A percentile compares a stretch with the other conserved stretches of the same genome.
These are phyloP conservation scores for Hirtodrosophila histrioides DNA, from an alignment of 2,888 invertebrate genomes.

Conservation along the genomic window DNA sequence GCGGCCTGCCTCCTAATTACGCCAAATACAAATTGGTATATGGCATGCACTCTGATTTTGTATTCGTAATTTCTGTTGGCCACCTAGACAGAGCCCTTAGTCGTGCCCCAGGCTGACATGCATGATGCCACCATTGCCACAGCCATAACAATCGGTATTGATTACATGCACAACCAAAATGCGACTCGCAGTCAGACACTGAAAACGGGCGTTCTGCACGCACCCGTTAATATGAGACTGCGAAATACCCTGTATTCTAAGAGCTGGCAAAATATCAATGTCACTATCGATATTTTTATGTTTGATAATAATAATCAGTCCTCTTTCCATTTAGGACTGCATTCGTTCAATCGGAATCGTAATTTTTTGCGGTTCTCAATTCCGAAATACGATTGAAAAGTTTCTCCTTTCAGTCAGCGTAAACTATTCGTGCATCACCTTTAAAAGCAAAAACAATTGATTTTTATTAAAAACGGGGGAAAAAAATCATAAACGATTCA, in stretches of 20 bases:
- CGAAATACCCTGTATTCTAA: constrained; percentile 7
- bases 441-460: too few relatives aligned
- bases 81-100: constrained; percentile 18
- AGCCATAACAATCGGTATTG: constrained; percentile 71
- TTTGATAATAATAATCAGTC: too few relatives aligned
- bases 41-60: constrained; percentile 49
- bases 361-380: too few relatives aligned
- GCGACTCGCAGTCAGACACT: constrained; percentile 30
- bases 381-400: too few relatives aligned
- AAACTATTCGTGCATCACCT: too few relatives aligned
- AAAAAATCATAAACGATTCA: too few relatives aligned
- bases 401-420: too few relatives aligned
- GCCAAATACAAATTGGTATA: constrained; percentile 60
- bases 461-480: too few relatives aligned
- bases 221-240: not conserved
- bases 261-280: too few relatives aligned
- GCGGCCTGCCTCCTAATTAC: constrained; percentile 61
- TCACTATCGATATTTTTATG: too few relatives aligned
- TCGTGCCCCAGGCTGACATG: constrained; percentile 27
- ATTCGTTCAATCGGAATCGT: too few relatives aligned
- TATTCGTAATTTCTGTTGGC: constrained; percentile 32
- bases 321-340: too few relatives aligned
- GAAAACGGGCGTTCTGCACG: constrained; percentile 1
- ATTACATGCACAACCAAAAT: constrained; percentile 60
- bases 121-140: constrained; percentile 48